Evolutionary conservation across 2,797 vertebrate genomes (phyloP), one percentile per base, ranked within the genome.

Genomic region (Pseudotriccus pelzelni): DNA sequence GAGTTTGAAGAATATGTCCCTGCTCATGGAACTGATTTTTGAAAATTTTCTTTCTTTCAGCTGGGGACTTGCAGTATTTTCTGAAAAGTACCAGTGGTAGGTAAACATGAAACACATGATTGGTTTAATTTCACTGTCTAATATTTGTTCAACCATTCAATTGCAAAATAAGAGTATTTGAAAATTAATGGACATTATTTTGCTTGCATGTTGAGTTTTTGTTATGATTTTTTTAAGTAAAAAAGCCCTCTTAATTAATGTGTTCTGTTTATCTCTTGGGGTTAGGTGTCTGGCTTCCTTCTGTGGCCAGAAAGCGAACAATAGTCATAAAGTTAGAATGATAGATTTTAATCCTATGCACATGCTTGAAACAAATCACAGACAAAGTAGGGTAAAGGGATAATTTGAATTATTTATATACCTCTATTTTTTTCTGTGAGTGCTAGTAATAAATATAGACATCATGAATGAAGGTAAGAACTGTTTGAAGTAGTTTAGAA

Each of bases 71-170:
- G 99, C 99, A 2, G 87, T 99, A 50, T 98, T 97, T 97, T 98
- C 98, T 34, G 99, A 99, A 94, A 99, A 99, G 90, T 98, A 99
- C 58, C 99, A 99, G 70, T 99, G 99, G 99, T 99, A 98, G 98
- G 99, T 98, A 81, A 93, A 78, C 24, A 1, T 9, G 3, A 84
- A 80, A 53, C 0, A 5, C 3, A 3, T 1, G 1, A 37, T 66
- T 58, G 10, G 2, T 82, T 92, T 86, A n/a, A 63, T 14, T 76
- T 94, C 7, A n/a, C 3, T 63, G 36, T 70, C 84, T 59, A 22
- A 23, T 68, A 64, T 58, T 56, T 50, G n/a, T 92, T 60, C 27
- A 49, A 36, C 44, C 67, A 49, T 60, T 69, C 23, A 32, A 4
- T 68, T 68, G 50, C 25, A 86, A 72, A 90, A 55, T 56, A 43